Percentiles rank a stretch among this genome's conserved stretches.
Conservation (phyloP, 1,140 invertebrate genomes). For the Pararge aegeria region DNA sequence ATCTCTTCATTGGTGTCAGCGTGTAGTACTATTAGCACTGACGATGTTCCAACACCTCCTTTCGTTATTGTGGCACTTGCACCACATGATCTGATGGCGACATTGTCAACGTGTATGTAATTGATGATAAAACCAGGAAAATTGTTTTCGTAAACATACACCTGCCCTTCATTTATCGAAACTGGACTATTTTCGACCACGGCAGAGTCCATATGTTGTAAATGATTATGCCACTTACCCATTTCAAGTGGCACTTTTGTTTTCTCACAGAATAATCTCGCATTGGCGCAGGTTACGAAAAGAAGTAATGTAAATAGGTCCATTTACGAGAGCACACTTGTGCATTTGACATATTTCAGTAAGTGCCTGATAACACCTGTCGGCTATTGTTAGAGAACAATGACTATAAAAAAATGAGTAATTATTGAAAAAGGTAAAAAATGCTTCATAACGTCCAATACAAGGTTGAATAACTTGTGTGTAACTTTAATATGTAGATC, state of each 20-base stretch:
- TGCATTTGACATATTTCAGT: slow-evolving; percentile 3
- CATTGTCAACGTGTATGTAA: slow-evolving; percentile 63
- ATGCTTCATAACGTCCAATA: too few species aligned
- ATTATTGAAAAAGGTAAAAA: background rate
- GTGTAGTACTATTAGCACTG: slow-evolving; percentile 52
- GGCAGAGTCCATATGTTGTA: slow-evolving; percentile 56
- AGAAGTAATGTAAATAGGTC: slow-evolving; percentile 32
- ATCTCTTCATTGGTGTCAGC: slow-evolving; percentile 57
- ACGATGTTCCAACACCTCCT: slow-evolving; percentile 47
- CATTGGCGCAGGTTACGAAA: slow-evolving; percentile 11
- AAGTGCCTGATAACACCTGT: slow-evolving; percentile 22
- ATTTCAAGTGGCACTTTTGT: slow-evolving; percentile 53
- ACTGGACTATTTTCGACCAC: slow-evolving; percentile 58
- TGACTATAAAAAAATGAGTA: background rate
- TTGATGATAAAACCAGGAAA: slow-evolving; percentile 55
- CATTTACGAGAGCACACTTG: slow-evolving; percentile 30
- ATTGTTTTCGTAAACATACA: slow-evolving; percentile 64
- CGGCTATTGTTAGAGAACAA: slow-evolving; percentile 32
- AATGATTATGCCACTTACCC: slow-evolving; percentile 46
- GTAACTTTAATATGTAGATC: too few species aligned
- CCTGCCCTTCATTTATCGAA: slow-evolving; percentile 52
- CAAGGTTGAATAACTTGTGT: too few species aligned
- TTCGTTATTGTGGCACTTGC: slow-evolving; percentile 49
- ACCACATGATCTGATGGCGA: slow-evolving; percentile 56
- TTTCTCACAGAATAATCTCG: slow-evolving; percentile 45